Evolutionary conservation across 2,797 vertebrate species (phyloP), one percentile per base, ranked within the genome.

Genomic region (Miichthys miiuy): DNA sequence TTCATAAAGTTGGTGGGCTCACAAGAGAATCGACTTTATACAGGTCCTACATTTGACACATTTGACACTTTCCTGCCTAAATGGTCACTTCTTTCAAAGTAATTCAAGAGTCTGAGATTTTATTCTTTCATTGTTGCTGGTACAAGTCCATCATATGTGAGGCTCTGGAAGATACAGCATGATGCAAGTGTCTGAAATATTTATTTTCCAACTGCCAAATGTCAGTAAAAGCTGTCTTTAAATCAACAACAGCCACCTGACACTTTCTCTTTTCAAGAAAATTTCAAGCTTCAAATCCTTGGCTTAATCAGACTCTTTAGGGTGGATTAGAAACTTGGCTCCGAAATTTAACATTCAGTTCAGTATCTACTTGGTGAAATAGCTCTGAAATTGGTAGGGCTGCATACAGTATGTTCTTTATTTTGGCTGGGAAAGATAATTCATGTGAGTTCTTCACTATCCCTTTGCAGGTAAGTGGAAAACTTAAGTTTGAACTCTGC

Each of bases 141-240:
- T 60, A 23, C 18, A 55, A 23, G 16, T 63, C 47, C 21, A 9
- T 21, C 6, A 55, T 41, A 27, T 68, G 23, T 20, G 17, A 16
- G 41, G 14, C n/a, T 3, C 6, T 44, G 16, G 3, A 38, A 46
- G 42, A 52, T 44, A 6, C 20, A 44, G 30, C 50, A 67, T 50
- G 67, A 70, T 80, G 46, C 72, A 83, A 57, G 56, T 44, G 56
- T 78, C 25, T 44, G 38, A 57, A 86, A 74, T 48, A 47, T 52
- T 17, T 34, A 38, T 18, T 23, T 63, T 2, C 21, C 10, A 23
- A 13, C 13, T 56, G 11, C 9, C 44, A 58, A 70, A 67, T 61
- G 30, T 30, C n/a, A 78, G 30, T 61, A 57, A 64, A 47, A 38
- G 3, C n/a, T 72, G n/a, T 42, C 9, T 78, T 44, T 30, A 51